phyloP scores from a whole-genome alignment of 2,888 invertebrate genomes.

The Bombyx huttoni region DNA sequence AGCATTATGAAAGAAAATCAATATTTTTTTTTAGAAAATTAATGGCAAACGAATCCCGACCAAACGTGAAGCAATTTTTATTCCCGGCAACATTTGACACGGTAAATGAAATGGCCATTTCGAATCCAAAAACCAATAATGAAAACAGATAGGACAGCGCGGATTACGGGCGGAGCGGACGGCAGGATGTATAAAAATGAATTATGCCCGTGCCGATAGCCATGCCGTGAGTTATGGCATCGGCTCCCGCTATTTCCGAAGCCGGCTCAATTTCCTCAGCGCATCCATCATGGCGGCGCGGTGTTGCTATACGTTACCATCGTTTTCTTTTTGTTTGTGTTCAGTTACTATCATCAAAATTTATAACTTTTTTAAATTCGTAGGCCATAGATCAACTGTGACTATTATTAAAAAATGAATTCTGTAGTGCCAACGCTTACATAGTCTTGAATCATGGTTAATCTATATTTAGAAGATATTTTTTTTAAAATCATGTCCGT shows the following conservation, averaged over 20 bases:
- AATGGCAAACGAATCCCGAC: background rate
- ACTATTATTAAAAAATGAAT: too few species aligned
- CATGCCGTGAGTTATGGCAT: background rate
- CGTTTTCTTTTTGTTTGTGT: background rate
- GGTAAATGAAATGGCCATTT: slow-evolving; percentile 4
- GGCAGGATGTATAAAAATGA: slow-evolving; percentile 17
- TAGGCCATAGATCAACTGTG: too few species aligned
- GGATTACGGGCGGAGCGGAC: background rate
- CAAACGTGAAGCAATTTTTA: background rate
- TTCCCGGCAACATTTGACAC: slow-evolving; percentile 1
- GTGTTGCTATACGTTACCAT: background rate
- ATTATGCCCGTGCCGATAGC: slow-evolving; percentile 9
- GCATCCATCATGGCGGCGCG: slow-evolving; percentile 19
- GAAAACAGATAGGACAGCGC: background rate
- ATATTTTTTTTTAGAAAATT: background rate
- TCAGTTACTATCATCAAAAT: too few species aligned
- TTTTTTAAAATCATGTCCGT: too few species aligned
- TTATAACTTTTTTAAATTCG: too few species aligned
- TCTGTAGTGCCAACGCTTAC: too few species aligned
- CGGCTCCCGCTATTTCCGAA: slow-evolving; percentile 18
- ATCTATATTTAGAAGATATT: too few species aligned
- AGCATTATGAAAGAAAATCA: too few species aligned
- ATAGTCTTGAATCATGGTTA: too few species aligned
- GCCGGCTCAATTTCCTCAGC: slow-evolving; percentile 24
- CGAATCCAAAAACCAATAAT: background rate